These are phyloP conservation scores for Artibeus lituratus DNA, from an alignment of 2,797 vertebrate genomes.

Conservation along the genomic window DNA sequence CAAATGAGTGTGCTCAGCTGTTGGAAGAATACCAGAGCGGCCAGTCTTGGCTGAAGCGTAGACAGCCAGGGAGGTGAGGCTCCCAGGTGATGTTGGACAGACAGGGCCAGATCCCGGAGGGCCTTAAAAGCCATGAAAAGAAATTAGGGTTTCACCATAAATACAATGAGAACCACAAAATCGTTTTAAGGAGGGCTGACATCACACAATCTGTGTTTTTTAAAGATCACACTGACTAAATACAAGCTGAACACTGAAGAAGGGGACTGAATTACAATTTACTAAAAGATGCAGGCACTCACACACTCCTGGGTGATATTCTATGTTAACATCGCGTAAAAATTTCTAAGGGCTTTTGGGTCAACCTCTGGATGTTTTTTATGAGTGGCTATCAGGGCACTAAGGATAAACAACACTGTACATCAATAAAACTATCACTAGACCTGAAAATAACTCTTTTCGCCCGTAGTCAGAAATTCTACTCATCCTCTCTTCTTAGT, in stretches of 20 bases:
- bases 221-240: background rate
- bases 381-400: background rate
- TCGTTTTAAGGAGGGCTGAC: background rate
- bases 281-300: background rate
- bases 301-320: background rate
- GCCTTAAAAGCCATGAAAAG: background rate
- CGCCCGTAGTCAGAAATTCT: constrained; percentile 11
- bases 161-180: background rate
- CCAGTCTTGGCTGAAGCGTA: background rate
- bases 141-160: constrained; percentile 10
- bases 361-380: constrained; percentile 2
- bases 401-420: background rate
- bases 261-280: background rate
- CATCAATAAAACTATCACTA: background rate
- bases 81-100: background rate
- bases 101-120: background rate
- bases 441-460: background rate
- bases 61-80: background rate
- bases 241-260: background rate
- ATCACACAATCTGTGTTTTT: background rate
- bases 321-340: background rate
- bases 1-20: background rate
- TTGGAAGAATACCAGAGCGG: background rate
- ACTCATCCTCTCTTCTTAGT: background rate
- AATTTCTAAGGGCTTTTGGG: constrained; percentile 6